A percentile compares a stretch with the other conserved stretches of the same genome.
Evolutionary conservation across 2,113 vertebrate genomes (phyloP).

Genomic region (Silurus asotus): DNA sequence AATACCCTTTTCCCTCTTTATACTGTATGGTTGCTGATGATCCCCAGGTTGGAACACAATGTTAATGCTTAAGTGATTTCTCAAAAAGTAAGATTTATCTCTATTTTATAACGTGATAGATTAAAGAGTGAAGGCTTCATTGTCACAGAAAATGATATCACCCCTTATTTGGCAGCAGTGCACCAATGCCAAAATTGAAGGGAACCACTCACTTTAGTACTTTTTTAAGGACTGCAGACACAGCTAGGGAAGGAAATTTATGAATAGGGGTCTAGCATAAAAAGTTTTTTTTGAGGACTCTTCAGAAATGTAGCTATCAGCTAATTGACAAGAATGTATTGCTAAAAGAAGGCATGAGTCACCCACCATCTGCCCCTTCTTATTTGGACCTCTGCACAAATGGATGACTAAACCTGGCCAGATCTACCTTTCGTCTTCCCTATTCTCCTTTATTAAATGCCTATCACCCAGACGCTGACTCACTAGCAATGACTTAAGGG

Average conservation of each 20-base stretch:
- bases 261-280: background rate
- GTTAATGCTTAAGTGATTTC: slow-evolving; percentile 45
- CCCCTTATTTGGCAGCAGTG: background rate
- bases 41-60: slow-evolving; percentile 52
- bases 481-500: slow-evolving; percentile 50
- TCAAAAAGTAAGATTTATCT: slow-evolving; percentile 24
- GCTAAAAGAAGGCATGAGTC: slow-evolving; percentile 66
- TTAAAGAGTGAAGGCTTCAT: background rate
- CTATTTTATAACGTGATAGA: slow-evolving; percentile 32
- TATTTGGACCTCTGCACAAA: slow-evolving; percentile 44
- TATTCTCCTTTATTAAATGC: slow-evolving; percentile 67
- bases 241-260: background rate
- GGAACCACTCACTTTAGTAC: background rate
- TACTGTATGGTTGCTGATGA: slow-evolving; percentile 48
- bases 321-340: slow-evolving; percentile 14
- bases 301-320: slow-evolving; percentile 24
- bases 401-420: slow-evolving; percentile 66
- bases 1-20: slow-evolving; percentile 53
- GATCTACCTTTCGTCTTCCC: slow-evolving; percentile 62
- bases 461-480: slow-evolving; percentile 66
- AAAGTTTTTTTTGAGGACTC: background rate
- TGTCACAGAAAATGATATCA: slow-evolving; percentile 21
- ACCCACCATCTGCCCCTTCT: slow-evolving; percentile 71
- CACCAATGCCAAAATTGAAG: background rate
- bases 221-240: background rate